Evolutionary conservation across 2,888 invertebrate species (phyloP).

Genomic region (Cosmia trapezina): DNA sequence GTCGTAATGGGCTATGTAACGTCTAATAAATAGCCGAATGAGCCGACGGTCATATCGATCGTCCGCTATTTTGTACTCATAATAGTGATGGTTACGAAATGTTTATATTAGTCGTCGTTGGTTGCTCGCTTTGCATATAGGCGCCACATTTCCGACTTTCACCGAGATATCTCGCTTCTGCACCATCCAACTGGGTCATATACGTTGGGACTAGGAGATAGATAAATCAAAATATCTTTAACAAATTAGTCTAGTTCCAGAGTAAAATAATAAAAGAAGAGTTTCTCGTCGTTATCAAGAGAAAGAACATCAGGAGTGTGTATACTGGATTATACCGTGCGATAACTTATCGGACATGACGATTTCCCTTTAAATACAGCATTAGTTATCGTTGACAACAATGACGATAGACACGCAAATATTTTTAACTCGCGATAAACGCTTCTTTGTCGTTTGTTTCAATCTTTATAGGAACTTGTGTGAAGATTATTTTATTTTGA

Average conservation of each 20-base stretch:
- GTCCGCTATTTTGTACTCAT: constrained; percentile 70
- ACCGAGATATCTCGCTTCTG: constrained; percentile 75
- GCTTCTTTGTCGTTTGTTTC: constrained; percentile 60
- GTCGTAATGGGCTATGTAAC: constrained; percentile 80
- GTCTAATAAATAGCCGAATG: constrained; percentile 71
- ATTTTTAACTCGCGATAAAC: constrained; percentile 60
- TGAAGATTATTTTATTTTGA: constrained; percentile 48
- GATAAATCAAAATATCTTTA: constrained; percentile 68
- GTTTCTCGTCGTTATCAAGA: constrained; percentile 27
- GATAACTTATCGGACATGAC: constrained; percentile 70
- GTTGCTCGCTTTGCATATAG: constrained; percentile 74
- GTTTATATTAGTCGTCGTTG: constrained; percentile 77
- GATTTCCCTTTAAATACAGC: constrained; percentile 63
- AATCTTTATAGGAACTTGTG: constrained; percentile 38
- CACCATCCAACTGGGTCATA: constrained; percentile 78
- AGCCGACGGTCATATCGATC: constrained; percentile 78
- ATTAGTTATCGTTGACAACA: constrained; percentile 62
- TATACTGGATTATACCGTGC: constrained; percentile 58
- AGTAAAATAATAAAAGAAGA: constrained; percentile 16
- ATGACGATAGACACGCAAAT: constrained; percentile 57
- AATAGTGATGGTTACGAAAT: constrained; percentile 83
- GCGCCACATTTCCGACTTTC: constrained; percentile 84
- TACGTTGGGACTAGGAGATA: constrained; percentile 63
- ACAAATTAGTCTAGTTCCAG: constrained; percentile 64
- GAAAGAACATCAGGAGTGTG: constrained; percentile 60